Evolutionary conservation across 2,113 vertebrate species (phyloP).

Genomic region (Arvicanthis niloticus): DNA sequence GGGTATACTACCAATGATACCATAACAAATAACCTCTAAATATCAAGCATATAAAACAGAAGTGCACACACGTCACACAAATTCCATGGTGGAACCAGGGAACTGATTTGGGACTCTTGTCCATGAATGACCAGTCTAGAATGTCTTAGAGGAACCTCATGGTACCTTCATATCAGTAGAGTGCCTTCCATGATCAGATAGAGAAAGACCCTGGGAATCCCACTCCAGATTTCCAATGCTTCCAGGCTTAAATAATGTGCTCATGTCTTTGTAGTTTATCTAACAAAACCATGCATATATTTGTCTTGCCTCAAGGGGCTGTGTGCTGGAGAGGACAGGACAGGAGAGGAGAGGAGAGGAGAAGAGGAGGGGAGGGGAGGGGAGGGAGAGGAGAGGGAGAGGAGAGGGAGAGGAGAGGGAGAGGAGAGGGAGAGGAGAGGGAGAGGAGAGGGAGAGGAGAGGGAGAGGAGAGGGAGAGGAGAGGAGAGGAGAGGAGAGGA

Average conservation of each 20-base stretch:
- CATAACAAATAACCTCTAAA: background rate
- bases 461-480: background rate
- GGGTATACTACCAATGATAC: accelerated
- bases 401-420: too few relatives aligned
- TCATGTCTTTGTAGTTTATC: background rate
- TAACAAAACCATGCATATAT: background rate
- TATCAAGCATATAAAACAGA: background rate
- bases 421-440: too few relatives aligned
- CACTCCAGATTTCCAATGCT: background rate
- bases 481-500: too few relatives aligned
- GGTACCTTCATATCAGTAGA: background rate
- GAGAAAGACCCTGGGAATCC: background rate
- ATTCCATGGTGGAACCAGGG: accelerated
- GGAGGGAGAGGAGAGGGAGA: background rate
- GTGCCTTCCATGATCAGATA: background rate
- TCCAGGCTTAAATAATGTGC: accelerated
- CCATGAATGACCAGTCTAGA: background rate
- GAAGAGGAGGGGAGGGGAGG: too few relatives aligned
- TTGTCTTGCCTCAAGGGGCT: background rate
- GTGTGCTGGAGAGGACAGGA: too few relatives aligned
- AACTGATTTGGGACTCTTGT: background rate
- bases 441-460: too few relatives aligned
- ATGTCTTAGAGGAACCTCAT: background rate
- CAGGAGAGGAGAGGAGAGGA: too few relatives aligned
- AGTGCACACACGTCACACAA: accelerated